A percentile compares a stretch with the other conserved stretches of the same genome.
Evolutionary conservation across 2,888 invertebrate genomes (phyloP).

Genomic region (Phytoseiulus persimilis): DNA sequence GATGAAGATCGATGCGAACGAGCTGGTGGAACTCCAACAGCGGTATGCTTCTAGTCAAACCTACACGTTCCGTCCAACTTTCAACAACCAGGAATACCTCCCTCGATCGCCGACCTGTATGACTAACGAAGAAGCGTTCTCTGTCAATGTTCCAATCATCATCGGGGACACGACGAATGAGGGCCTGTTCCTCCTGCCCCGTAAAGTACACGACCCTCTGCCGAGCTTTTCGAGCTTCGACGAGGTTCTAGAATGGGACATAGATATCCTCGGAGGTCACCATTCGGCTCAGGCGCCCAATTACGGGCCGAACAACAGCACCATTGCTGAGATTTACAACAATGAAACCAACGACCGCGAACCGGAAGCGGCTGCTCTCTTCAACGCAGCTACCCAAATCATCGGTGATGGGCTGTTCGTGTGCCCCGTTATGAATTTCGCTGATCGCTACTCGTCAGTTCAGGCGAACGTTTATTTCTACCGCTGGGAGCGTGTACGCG

Average conservation of each 20-base stretch:
- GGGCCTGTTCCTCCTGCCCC: background rate
- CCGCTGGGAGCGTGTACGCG: background rate
- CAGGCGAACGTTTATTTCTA: background rate
- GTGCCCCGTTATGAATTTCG: slow-evolving; percentile 21
- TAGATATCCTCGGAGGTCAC: background rate
- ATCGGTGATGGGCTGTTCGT: slow-evolving; percentile 6
- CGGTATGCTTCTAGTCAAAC: background rate
- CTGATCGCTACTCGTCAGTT: background rate
- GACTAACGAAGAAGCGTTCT: background rate
- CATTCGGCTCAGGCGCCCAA: background rate
- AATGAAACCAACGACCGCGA: background rate
- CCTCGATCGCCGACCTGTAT: background rate
- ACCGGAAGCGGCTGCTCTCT: background rate
- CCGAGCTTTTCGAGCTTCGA: background rate
- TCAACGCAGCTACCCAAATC: background rate
- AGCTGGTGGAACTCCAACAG: background rate
- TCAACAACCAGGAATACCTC: background rate
- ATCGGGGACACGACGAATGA: slow-evolving; percentile 22
- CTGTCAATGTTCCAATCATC: background rate
- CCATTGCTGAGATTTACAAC: background rate
- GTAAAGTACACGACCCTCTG: background rate
- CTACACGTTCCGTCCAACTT: slow-evolving; percentile 16
- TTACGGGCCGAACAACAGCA: background rate
- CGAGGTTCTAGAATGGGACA: background rate
- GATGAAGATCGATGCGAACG: background rate